Base-by-base conservation (phyloP, 1,140 invertebrate species). In the Lepidurus apus region DNA sequence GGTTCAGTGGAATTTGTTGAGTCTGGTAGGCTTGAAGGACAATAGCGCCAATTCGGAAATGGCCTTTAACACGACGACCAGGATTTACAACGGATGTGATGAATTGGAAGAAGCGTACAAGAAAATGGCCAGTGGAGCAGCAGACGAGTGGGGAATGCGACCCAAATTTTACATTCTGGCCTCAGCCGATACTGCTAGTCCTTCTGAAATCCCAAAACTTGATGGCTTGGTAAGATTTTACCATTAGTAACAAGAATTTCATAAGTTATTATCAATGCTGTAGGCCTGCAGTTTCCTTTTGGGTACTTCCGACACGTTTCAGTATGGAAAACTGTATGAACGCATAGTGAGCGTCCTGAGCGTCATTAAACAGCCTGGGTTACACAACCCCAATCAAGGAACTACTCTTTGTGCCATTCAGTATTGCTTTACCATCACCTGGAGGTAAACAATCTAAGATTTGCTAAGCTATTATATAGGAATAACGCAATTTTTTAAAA, bases 211-310 rank as follows among this genome's bases (percentile, higher is more conserved):
- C 74, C 65, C 26, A 79, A 81, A 74, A 77, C 77, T 76, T 80
- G 26, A 75, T 42, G 79, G 74, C 75, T 79, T 76, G 24, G 42
- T 77, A 79, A 53, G 77, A 75, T 21, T 21, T 43, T 34, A 1
- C 13, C 26, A 43, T 13, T 42, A 5, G 6, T 75, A 8, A 11
- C 53, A 2, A 24, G n/a, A 74, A 24, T 79, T 43, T 73, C 78
- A 77, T 78, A 80, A 79, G 78, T 26, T 78, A 43, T 74, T 79
- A 26, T 78, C 13, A 24, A 74, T 80, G 78, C 81, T 84, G 74
- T 75, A 90, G 85, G 95, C 96, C 3, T 95, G 94, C 84, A 97
- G 95, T 86, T 97, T 97, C 83, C 92, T 97, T 47, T 85, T 97
- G 34, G 94, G 94, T 44, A 95, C 93, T 2, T 90, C 93, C 0